phyloP scores from a whole-genome alignment of 2,888 invertebrate species.

The Merodon equestris region DNA sequence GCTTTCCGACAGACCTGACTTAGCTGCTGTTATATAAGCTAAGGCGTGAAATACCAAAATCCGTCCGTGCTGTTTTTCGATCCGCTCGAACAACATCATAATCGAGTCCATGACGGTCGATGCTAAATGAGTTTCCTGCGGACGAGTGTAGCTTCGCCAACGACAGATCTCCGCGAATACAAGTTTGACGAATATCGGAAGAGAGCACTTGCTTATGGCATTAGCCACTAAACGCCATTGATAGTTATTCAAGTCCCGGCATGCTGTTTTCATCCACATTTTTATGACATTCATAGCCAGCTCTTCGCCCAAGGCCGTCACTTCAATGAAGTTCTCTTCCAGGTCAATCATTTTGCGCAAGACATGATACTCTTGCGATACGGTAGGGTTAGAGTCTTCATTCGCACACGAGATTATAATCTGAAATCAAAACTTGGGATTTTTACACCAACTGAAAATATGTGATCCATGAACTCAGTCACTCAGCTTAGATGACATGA shows the following conservation, averaged over 20 bases:
- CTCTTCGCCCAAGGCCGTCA: slow-evolving; percentile 93
- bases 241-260: slow-evolving; percentile 92
- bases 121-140: slow-evolving; percentile 94
- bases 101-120: slow-evolving; percentile 98
- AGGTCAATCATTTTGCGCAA: slow-evolving; percentile 92
- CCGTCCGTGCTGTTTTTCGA: slow-evolving; percentile 96
- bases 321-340: slow-evolving; percentile 93
- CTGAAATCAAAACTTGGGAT: slow-evolving; percentile 78
- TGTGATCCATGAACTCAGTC: not conserved
- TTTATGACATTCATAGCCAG: slow-evolving; percentile 93
- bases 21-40: slow-evolving; percentile 98
- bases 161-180: slow-evolving; percentile 98
- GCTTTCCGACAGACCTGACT: slow-evolving; percentile 95
- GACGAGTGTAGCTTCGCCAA: slow-evolving; percentile 97
- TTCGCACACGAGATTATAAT: slow-evolving; percentile 94
- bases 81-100: slow-evolving; percentile 96
- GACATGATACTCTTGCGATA: slow-evolving; percentile 92
- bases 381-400: slow-evolving; percentile 91
- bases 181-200: slow-evolving; percentile 97
- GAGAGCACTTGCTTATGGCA: slow-evolving; percentile 93
- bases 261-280: slow-evolving; percentile 95
- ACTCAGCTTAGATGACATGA: slow-evolving; percentile 20
- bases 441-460: slow-evolving; percentile 2
- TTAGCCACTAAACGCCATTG: slow-evolving; percentile 97
- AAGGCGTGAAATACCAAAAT: slow-evolving; percentile 95